Base-by-base conservation (phyloP, 2,888 invertebrate genomes). In the Nebria salina region DNA sequence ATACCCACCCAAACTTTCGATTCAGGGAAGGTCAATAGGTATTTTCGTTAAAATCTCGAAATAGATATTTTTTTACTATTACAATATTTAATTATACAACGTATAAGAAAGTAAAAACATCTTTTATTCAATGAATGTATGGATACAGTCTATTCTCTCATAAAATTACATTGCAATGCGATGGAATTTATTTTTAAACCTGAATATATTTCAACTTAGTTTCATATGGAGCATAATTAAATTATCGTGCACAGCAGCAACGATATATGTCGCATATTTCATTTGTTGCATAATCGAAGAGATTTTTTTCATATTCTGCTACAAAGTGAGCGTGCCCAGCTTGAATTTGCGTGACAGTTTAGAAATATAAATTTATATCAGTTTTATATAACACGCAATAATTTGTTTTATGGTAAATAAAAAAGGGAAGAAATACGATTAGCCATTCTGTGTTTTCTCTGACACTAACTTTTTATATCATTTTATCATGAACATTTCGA, bases 361-460 rank as follows among this genome's bases (percentile, higher is more conserved):
- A 43, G 42, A 41, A n/a, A 42, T 42, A 73, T 73, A 73, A 73
- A 73, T 42, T 43, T 73, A 73, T 73, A 73, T 73, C 73, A 73
- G 73, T 73, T 73, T 73, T 42, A 41, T 73, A 42, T 41, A 73
- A 73, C 73, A 73, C 73, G 73, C 73, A 41, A 73, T 73, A 73
- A 73, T 73, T 73, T 73, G 73, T 73, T 73, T 73, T 73, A 73
- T 73, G 73, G 73, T 73, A 73, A 73, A 73, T 73, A 73, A 73
- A 73, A 20, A 73, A 73, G 73, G 41, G 15, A 15, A 73, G 42
- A 73, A 73, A 73, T 73, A 73, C 73, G 73, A 73, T 73, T 73
- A 73, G 43, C 73, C 73, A 9, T 73, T 73, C 41, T 73, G 41
- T 42, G 72, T 41, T 41, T 41, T 15, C 41, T 42, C 42, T 73